Percentiles rank a stretch among this genome's conserved stretches.
phyloP scores from a whole-genome alignment of 2,888 invertebrate species.

The Hypercompe scribonia region DNA sequence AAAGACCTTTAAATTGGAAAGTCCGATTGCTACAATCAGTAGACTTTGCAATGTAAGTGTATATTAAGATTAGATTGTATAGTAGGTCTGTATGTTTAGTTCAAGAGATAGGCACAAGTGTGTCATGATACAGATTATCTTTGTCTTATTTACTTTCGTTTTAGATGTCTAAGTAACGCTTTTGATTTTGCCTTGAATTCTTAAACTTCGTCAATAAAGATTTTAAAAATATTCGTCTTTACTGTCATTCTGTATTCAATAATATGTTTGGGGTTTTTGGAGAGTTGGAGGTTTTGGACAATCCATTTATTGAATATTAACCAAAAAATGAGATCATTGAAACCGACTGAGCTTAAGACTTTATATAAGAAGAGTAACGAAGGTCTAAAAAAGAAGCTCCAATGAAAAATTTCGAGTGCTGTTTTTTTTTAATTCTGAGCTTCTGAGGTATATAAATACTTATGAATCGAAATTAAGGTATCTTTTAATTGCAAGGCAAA shows the following conservation, averaged over 20 bases:
- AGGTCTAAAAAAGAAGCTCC: background rate
- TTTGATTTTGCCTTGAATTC: background rate
- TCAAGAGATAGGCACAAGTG: slow-evolving; percentile 4
- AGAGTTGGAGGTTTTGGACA: background rate
- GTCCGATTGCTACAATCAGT: slow-evolving; percentile 22
- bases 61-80: slow-evolving; percentile 8
- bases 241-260: background rate
- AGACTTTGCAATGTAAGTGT: slow-evolving; percentile 9
- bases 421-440: background rate
- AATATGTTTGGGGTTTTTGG: background rate
- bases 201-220: too few species aligned
- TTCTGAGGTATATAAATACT: too few species aligned
- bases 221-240: too few species aligned
- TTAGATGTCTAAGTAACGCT: background rate
- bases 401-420: background rate
- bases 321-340: background rate
- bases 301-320: background rate
- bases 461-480: background rate
- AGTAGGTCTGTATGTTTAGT: background rate
- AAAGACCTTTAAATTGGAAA: slow-evolving; percentile 42
- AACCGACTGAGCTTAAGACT: background rate
- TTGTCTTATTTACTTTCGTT: slow-evolving; percentile 6
- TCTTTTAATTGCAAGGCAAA: background rate
- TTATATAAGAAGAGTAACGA: background rate
- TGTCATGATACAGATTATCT: slow-evolving; percentile 8